Evolutionary conservation across 1,140 invertebrate species (phyloP).

Genomic region (Drosophila kikkawai): DNA sequence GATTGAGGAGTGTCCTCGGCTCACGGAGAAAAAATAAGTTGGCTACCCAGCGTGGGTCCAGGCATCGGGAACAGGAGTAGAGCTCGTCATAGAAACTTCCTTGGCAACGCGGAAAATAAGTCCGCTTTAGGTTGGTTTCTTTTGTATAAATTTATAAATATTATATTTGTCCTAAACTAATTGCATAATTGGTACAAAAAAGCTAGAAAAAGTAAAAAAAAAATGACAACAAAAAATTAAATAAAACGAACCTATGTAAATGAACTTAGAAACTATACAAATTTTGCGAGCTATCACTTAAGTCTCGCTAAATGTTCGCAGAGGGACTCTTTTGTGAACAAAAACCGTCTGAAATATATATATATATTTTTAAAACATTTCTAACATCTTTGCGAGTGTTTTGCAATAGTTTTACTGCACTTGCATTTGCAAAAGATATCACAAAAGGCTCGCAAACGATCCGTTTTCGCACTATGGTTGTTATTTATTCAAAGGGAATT

Average conservation of each 20-base stretch:
- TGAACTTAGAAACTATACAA: not conserved
- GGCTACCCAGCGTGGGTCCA: not conserved
- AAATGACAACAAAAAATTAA: not conserved
- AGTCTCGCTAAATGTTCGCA: too few species aligned
- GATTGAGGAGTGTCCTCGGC: not conserved
- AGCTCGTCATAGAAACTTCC: not conserved
- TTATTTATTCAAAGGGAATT: not conserved
- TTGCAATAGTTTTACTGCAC: too few species aligned
- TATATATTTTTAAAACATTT: too few species aligned
- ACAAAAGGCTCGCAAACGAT: not conserved
- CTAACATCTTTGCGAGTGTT: too few species aligned
- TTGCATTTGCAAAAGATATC: too few species aligned
- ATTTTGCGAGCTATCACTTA: too few species aligned
- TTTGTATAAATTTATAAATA: not conserved
- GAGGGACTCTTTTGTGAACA: too few species aligned
- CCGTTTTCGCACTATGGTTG: not conserved
- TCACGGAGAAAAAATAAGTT: slow-evolving; percentile 13
- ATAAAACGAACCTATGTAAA: not conserved
- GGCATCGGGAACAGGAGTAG: not conserved
- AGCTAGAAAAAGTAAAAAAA: too few species aligned
- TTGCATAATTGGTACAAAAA: not conserved
- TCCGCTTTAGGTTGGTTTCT: not conserved
- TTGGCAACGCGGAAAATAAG: not conserved
- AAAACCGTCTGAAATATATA: too few species aligned
- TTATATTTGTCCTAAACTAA: not conserved